These are phyloP conservation scores for Pollimyrus isidori DNA, from an alignment of 2,113 vertebrate species.

Conservation along the genomic window DNA sequence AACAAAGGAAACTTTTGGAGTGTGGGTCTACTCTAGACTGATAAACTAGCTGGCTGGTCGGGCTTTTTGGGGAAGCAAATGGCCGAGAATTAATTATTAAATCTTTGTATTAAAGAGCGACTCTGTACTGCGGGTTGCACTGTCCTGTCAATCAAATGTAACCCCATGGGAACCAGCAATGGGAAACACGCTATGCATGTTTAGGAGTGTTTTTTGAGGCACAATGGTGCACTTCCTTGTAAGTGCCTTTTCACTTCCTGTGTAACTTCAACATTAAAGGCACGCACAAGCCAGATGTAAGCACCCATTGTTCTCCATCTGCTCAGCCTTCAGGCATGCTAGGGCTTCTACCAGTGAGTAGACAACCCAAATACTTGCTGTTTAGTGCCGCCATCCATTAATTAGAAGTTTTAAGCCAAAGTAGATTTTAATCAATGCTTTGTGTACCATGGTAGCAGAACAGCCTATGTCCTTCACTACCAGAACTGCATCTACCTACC, in stretches of 20 bases:
- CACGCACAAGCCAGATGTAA: background rate
- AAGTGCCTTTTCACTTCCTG: slow-evolving; percentile 3
- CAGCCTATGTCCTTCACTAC: background rate
- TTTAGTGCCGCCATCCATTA: background rate
- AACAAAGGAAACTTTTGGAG: background rate
- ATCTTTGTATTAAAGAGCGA: background rate
- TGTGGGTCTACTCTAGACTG: background rate
- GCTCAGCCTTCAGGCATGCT: background rate
- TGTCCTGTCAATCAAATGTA: background rate
- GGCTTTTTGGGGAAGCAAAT: background rate
- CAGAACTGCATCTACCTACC: background rate
- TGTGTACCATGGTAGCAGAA: background rate
- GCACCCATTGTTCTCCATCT: background rate
- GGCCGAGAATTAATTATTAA: background rate
- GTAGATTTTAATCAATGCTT: background rate
- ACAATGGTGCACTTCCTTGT: background rate
- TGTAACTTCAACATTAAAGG: background rate
- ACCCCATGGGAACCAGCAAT: background rate
- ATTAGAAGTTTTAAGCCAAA: background rate
- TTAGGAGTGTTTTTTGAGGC: background rate
- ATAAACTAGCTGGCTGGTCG: background rate
- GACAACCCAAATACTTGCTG: background rate
- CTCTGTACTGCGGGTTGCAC: background rate
- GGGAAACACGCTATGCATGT: background rate
- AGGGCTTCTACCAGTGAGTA: background rate